Conservation (phyloP, 2,113 vertebrate genomes). For the Lagopus leucura region DNA sequence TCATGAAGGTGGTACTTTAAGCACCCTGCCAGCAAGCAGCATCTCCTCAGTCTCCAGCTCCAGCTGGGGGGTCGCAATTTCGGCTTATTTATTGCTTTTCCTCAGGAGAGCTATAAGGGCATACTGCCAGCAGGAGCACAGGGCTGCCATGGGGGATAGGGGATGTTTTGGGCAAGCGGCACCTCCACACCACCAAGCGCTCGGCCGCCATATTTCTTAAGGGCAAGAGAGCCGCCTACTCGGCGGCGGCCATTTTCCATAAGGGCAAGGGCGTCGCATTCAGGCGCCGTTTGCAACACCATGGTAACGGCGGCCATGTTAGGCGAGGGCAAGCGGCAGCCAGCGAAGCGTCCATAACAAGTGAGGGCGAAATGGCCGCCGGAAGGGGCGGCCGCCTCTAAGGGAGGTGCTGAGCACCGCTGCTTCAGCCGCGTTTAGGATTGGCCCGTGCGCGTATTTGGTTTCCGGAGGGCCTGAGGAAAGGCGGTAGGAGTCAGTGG, state of each 20-base stretch:
- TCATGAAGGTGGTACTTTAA: neutral
- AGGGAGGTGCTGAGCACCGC: neutral
- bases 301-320: neutral
- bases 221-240: rapidly evolving
- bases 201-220: no score
- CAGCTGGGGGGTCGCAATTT: neutral
- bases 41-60: neutral
- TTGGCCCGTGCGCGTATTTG: rapidly evolving
- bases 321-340: neutral
- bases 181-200: no score
- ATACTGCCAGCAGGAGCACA: neutral
- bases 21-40: neutral
- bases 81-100: neutral
- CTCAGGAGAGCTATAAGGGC: neutral
- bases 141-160: no score
- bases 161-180: no score
- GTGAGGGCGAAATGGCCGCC: constrained; percentile 31
- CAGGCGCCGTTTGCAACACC: neutral
- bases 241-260: rapidly evolving
- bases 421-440: rapidly evolving
- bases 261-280: neutral
- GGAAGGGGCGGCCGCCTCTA: rapidly evolving
- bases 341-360: neutral
- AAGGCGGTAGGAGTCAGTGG: rapidly evolving
- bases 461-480: rapidly evolving